phyloP scores from a whole-genome alignment of 2,888 invertebrate genomes.

The Drosophila merina region DNA sequence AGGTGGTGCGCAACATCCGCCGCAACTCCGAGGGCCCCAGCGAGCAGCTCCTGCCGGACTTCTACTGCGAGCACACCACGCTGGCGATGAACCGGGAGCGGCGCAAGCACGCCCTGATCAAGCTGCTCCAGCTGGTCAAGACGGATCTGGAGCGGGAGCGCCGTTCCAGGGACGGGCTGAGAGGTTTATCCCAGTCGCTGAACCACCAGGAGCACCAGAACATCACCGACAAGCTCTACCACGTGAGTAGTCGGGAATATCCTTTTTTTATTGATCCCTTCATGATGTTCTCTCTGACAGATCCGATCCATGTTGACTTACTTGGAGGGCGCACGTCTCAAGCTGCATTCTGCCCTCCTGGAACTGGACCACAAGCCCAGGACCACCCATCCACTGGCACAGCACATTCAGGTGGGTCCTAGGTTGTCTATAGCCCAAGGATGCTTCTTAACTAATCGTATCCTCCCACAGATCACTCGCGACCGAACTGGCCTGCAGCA shows the following conservation, averaged over 20 bases:
- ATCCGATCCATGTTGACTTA: slow-evolving; percentile 96
- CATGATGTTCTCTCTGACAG: slow-evolving; percentile 85
- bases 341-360: slow-evolving; percentile 92
- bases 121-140: slow-evolving; percentile 92
- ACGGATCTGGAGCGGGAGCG: slow-evolving; percentile 95
- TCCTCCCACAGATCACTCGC: slow-evolving; percentile 86
- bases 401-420: slow-evolving; percentile 89
- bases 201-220: slow-evolving; percentile 96
- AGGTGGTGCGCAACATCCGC: slow-evolving; percentile 83
- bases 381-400: slow-evolving; percentile 91
- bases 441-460: neutral
- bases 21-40: slow-evolving; percentile 85
- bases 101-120: slow-evolving; percentile 93
- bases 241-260: slow-evolving; percentile 86
- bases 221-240: slow-evolving; percentile 95
- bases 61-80: slow-evolving; percentile 97
- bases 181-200: slow-evolving; percentile 94
- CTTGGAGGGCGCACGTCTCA: slow-evolving; percentile 94
- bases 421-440: neutral
- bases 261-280: neutral
- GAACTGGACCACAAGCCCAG: slow-evolving; percentile 92
- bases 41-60: slow-evolving; percentile 95
- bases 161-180: slow-evolving; percentile 94
- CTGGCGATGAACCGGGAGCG: slow-evolving; percentile 96
- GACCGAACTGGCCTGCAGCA: slow-evolving; percentile 96